Evolutionary conservation across 2,113 vertebrate genomes (phyloP), one percentile per base, ranked within the genome.

Genomic region (Furnarius figulus): DNA sequence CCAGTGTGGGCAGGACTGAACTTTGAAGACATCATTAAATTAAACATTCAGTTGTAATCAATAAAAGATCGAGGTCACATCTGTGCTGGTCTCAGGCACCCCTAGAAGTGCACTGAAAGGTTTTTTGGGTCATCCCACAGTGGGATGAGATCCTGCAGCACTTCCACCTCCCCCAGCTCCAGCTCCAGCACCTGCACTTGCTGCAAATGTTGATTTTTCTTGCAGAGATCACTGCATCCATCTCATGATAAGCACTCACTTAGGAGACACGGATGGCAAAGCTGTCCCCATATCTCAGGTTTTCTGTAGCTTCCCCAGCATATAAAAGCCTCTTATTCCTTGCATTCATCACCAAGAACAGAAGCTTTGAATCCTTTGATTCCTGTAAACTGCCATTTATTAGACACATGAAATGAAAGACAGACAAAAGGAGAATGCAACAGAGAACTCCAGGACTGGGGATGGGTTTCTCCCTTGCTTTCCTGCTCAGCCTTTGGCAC

Each of bases 281-380:
- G 91, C 94, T 91, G 93, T 93, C 89, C 80, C 70, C 67, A 35
- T 87, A 84, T 87, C 81, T 93, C 86, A 87, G 73, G 59, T 70
- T 80, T 81, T 53, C 88, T 79, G 82, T 11, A 74, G 82, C 82
- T 65, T 78, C 80, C 87, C 44, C 23, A 68, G 87, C 0, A 0
- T 59, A 89, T 91, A 92, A 96, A 95, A 92, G 80, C 84, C 81
- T 96, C 94, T 93, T 76, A 89, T 76, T 91, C 87, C 87, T 90
- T 70, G 92, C 76, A 92, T 89, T 97, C 87, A 93, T 93, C 91
- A 70, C 81, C 30, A 21, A 66, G 93, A 95, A 94, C 79, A 95
- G 95, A 90, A 72, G 85, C 87, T 90, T 53, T 83, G 87, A 78
- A 77, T 82, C 80, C 87, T 95, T 94, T 88, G 96, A 96, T 97